Evolutionary conservation across 2,888 invertebrate species (phyloP), one percentile per base, ranked within the genome.

Genomic region (Liposcelis brunnea): DNA sequence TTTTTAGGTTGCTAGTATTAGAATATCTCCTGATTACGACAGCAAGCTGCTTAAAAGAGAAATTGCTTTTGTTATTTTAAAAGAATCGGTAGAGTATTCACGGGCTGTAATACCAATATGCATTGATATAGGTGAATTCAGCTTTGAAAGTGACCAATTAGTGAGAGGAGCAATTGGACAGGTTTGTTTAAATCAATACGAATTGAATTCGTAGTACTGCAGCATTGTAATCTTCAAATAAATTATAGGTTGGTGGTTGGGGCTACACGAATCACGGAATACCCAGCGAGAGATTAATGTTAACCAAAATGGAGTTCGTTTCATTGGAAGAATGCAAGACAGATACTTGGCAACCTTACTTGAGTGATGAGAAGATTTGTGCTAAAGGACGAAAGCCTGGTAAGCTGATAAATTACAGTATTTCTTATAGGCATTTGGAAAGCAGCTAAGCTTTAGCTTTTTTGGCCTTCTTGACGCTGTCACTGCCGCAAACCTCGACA

Each of bases 111-210:
- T 5, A 16, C 35, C 35, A 4, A 10, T 35, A 12, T 49, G 46
- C 21, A 18, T 42, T 12, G 49, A 49, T 37, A 43, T 49, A 10
- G 46, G 43, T n/a, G 42, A 42, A 33, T 35, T 35, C 43, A 35
- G 31, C 19, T 37, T 42, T 3, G 44, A 44, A 11, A 33, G 38
- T 10, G 47, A 44, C 14, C 19, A 47, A 26, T 14, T 19, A 6
- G 33, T 31, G 2, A 31, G 37, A 19, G 45, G 45, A 15, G 5
- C 35, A 4, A 35, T 16, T 15, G 35, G 35, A 15, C 4, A 15
- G 35, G 35, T 32, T 11, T 11, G 32, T 32, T n/a, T n/a, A n/a
- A n/a, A n/a, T n/a, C n/a, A n/a, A n/a, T n/a, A n/a, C n/a, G n/a
- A n/a, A n/a, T n/a, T n/a, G n/a, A 11, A n/a, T n/a, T 10, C 10